Evolutionary conservation across 2,797 vertebrate species (phyloP).

Genomic region (Tragopan temminckii): DNA sequence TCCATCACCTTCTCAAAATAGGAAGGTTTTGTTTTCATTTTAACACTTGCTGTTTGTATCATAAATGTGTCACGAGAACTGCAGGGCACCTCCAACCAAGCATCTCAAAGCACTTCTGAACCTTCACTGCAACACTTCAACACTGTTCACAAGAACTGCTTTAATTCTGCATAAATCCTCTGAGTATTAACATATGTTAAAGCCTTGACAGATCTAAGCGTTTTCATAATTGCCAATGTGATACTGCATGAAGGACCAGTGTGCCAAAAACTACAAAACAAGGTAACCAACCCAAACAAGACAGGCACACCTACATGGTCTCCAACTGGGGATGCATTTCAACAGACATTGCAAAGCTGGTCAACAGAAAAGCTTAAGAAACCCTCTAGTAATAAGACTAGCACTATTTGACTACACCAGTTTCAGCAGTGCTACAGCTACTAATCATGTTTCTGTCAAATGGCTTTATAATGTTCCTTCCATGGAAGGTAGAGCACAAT

Average conservation of each 20-base stretch:
- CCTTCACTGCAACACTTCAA: not conserved
- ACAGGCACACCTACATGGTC: not conserved
- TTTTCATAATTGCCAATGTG: not conserved
- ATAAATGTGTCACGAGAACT: not conserved
- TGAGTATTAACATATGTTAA: not conserved
- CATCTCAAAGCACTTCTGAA: not conserved
- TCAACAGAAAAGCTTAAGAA: not conserved
- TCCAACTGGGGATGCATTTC: not conserved
- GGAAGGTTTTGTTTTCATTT: not conserved
- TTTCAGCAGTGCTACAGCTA: not conserved
- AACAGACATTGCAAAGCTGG: not conserved
- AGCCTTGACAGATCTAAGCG: not conserved
- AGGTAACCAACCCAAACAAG: not conserved
- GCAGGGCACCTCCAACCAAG: not conserved
- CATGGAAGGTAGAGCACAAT: not conserved
- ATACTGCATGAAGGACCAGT: not conserved
- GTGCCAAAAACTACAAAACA: not conserved
- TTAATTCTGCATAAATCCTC: not conserved
- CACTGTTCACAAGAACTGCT: not conserved
- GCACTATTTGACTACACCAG: not conserved
- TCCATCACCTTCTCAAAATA: not conserved
- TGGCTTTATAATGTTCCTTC: not conserved
- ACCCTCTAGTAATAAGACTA: not conserved
- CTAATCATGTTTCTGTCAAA: not conserved
- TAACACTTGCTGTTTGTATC: not conserved